Evolutionary conservation across 30 jellyfish, hydroid and myxozoan species (phyloP).

Genomic region (Aurelia aurita complex sp. Pacific): DNA sequence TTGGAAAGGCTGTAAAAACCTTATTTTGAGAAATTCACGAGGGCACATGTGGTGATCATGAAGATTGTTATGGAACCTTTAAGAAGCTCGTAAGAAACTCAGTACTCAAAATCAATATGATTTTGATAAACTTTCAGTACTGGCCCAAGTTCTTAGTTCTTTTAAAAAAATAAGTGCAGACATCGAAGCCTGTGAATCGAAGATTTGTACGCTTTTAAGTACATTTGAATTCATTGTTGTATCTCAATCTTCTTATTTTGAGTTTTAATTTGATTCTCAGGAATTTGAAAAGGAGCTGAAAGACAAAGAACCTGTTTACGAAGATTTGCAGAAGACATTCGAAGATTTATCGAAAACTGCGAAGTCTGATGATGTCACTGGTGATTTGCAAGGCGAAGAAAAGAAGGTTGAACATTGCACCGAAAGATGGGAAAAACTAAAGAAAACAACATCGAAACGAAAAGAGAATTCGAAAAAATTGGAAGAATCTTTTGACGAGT

Average conservation of each 20-base stretch:
- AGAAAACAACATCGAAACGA: conserved; percentile 19
- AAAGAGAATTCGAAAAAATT: conserved; percentile 18
- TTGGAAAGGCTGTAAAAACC: too few relatives aligned
- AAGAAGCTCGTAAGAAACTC: too few relatives aligned
- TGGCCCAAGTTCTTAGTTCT: too few relatives aligned
- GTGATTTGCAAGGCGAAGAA: conserved; percentile 78
- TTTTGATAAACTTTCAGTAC: too few relatives aligned
- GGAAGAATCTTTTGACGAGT: conserved; percentile 25
- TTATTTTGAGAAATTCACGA: too few relatives aligned
- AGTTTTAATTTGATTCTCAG: background rate
- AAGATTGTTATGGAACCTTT: too few relatives aligned
- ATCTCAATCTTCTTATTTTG: background rate
- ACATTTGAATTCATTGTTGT: too few relatives aligned
- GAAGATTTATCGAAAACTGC: conserved; percentile 63
- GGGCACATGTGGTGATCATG: too few relatives aligned
- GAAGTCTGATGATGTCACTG: conserved; percentile 33
- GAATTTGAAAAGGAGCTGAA: conserved; percentile 52
- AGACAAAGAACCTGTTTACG: conserved; percentile 52
- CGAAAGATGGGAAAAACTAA: conserved; percentile 72
- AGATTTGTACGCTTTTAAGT: too few relatives aligned
- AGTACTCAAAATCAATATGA: too few relatives aligned
- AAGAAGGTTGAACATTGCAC: conserved; percentile 29
- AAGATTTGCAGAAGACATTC: conserved; percentile 38
- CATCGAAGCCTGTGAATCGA: too few relatives aligned
- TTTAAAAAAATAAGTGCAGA: too few relatives aligned